A percentile compares a stretch with the other conserved stretches of the same genome.
phyloP scores from a whole-genome alignment of 2,888 invertebrate genomes.

The Rhopalosiphum nymphaeae region DNA sequence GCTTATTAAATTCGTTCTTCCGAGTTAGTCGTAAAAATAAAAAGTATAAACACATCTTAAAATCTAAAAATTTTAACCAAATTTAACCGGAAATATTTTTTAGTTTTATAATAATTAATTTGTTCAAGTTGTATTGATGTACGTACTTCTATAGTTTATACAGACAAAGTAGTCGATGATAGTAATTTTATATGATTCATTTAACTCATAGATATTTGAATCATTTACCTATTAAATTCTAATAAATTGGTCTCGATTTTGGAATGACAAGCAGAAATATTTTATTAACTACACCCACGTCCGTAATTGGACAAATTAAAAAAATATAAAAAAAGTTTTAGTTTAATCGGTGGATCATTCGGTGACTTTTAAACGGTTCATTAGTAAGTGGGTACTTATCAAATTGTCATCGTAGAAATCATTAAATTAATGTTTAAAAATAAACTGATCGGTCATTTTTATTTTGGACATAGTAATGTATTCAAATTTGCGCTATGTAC shows the following conservation, averaged over 20 bases:
- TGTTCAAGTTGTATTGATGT: not conserved
- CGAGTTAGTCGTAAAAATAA: not conserved
- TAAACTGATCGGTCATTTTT: not conserved
- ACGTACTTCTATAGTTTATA: not conserved
- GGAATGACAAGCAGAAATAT: no score
- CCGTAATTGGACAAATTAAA: no score
- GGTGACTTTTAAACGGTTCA: not conserved
- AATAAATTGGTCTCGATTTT: not conserved
- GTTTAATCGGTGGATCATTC: not conserved
- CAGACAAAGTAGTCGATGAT: not conserved
- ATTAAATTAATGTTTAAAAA: not conserved
- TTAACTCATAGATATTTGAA: not conserved
- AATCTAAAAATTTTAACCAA: not conserved
- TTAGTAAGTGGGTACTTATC: not conserved
- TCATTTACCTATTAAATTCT: not conserved
- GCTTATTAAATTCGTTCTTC: not conserved
- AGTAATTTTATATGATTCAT: not conserved
- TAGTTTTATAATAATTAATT: not conserved
- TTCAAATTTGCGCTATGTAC: not conserved
- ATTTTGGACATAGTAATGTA: not conserved
- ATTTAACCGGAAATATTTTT: not conserved
- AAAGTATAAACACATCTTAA: not conserved
- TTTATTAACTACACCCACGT: no score
- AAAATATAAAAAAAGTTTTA: not conserved
- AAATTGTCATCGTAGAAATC: not conserved